A percentile compares a stretch with the other conserved stretches of the same genome.
phyloP scores from a whole-genome alignment of 2,888 invertebrate species.

The Plebejus melissa region DNA sequence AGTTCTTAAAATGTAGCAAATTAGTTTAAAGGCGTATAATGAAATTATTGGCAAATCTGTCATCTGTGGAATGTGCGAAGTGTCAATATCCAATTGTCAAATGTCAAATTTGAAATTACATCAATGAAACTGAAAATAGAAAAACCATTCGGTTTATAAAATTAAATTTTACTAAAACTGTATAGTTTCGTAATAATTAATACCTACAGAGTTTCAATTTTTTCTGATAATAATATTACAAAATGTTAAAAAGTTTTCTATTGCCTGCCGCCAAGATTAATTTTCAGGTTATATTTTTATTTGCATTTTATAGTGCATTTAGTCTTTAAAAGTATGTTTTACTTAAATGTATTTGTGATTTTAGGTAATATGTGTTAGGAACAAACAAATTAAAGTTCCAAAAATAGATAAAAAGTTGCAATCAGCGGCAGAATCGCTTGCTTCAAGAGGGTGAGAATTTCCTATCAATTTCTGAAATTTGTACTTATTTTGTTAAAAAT shows the following conservation, averaged over 20 bases:
- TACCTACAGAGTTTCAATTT: background rate
- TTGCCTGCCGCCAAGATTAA: slow-evolving; percentile 45
- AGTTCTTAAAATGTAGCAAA: background rate
- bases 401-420: slow-evolving; percentile 68
- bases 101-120: background rate
- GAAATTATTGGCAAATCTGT: background rate
- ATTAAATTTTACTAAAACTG: background rate
- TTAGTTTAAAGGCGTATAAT: background rate
- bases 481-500: background rate
- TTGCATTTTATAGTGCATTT: slow-evolving; percentile 13
- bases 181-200: background rate
- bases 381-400: slow-evolving; percentile 57
- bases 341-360: slow-evolving; percentile 32
- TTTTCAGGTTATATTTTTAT: slow-evolving; percentile 55
- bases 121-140: background rate
- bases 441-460: slow-evolving; percentile 81
- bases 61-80: slow-evolving; percentile 11
- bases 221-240: slow-evolving; percentile 10
- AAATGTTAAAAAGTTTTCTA: slow-evolving; percentile 48
- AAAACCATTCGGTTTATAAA: background rate
- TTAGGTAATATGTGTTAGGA: slow-evolving; percentile 53
- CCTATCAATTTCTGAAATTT: background rate
- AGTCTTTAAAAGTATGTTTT: background rate
- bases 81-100: background rate
- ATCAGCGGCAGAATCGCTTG: slow-evolving; percentile 81